Conservation (phyloP, 37 sponge, comb jelly and placozoan species). For the Dysidea cf. avara region DNA sequence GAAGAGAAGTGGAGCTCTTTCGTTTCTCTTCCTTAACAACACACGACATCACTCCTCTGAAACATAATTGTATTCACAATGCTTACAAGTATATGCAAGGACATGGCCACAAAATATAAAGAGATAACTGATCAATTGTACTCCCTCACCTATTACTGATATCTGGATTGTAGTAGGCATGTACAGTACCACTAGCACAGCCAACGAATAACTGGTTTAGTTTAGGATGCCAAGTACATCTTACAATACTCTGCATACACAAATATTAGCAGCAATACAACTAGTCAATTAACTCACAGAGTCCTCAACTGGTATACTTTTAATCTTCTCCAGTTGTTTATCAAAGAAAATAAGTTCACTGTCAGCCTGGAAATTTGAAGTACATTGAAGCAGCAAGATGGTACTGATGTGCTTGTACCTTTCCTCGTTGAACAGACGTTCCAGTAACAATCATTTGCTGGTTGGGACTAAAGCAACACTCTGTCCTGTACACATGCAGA, state of each 20-base stretch:
- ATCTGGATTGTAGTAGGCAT: conserved; percentile 69
- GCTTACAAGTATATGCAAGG: background rate
- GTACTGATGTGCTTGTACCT: conserved; percentile 43
- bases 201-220: conserved; percentile 91
- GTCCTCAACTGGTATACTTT: conserved; percentile 52
- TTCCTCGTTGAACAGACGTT: conserved; percentile 61
- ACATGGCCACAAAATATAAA: background rate
- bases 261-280: background rate
- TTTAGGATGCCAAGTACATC: conserved; percentile 89
- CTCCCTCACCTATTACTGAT: conserved; percentile 55
- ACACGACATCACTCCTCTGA: conserved; percentile 72
- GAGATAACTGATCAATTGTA: background rate
- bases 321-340: conserved; percentile 49
- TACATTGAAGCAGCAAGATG: background rate
- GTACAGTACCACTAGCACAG: conserved; percentile 71
- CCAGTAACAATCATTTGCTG: conserved; percentile 80
- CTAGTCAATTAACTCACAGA: conserved; percentile 33
- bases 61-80: no score
- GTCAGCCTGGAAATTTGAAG: conserved; percentile 48
- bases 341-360: conserved; percentile 79
- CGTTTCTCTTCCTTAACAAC: conserved; percentile 52
- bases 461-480: conserved; percentile 94
- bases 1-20: conserved; percentile 23
- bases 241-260: conserved; percentile 67
- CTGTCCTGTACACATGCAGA: conserved; percentile 47